Base-by-base conservation (phyloP, 2,888 invertebrate species). In the Trichopoda pennipes region DNA sequence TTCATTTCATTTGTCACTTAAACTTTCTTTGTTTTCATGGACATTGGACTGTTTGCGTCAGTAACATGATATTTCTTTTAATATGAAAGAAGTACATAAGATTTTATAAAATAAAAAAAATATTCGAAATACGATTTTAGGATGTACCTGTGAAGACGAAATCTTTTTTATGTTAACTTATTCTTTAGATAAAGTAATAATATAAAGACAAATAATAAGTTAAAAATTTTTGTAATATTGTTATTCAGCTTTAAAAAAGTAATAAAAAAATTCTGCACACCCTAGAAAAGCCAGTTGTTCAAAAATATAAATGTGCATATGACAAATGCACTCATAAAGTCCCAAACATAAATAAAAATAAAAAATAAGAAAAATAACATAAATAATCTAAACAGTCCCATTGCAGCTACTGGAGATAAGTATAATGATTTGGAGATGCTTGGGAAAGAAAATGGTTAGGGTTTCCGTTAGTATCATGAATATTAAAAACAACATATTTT, bases 11-110 rank as follows among this genome's bases (percentile, higher is more conserved):
- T 64, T 19, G 16, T 63, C 6, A 51, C 32, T 32, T 63, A 51
- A 16, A 21, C 21, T 66, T 61, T 49, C 83, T 85, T 85, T 84
- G 85, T 85, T 85, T 86, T 85, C 86, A 84, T 85, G 86, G 84
- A 80, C 81, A 87, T 85, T 86, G 88, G 88, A 87, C 87, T 87
- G 88, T 88, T 89, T 89, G 87, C 88, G 88, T 88, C 89, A 88
- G 87, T 86, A 86, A 86, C 86, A 86, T 85, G 86, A 87, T 86
- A 86, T 85, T 79, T 84, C n/a, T 83, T 49, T 53, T 74, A 81
- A 42, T 78, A 64, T 17, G 19, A 72, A 69, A 38, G 61, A 42
- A 53, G 9, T 2, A 35, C 23, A 76, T 53, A 79, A 21, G 49
- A 61, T 44, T 47, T 51, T 23, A 38, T n/a, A 63, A 28, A n/a